Conservation (phyloP, 2,113 vertebrate species). For the Naja naja region DNA sequence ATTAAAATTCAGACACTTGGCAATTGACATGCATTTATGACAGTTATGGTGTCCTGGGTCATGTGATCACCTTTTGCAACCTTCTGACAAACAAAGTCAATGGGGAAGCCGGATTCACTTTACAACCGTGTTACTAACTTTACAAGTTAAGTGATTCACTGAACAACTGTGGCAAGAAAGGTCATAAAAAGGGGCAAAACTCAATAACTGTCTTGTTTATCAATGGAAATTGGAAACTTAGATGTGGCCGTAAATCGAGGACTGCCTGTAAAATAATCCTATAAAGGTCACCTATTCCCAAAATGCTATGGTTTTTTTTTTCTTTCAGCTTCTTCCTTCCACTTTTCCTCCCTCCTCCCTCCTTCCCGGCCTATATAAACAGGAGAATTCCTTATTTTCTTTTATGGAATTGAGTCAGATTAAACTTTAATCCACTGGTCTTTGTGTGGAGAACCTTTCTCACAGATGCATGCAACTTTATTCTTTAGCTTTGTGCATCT, state of each 20-base stretch:
- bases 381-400: not conserved
- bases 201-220: not conserved
- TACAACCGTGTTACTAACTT: not conserved
- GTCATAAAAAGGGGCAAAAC: not conserved
- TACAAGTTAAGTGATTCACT: not conserved
- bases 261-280: not conserved
- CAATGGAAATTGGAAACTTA: not conserved
- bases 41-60: not conserved
- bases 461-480: not conserved
- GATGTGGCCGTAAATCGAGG: not conserved
- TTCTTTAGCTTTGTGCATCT: not conserved
- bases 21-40: not conserved
- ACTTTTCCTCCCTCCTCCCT: not conserved
- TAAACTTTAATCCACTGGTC: not conserved
- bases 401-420: not conserved
- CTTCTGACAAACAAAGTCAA: not conserved
- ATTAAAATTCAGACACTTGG: not conserved
- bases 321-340: not conserved
- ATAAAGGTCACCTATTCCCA: not conserved
- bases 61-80: not conserved
- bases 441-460: not conserved
- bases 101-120: not conserved
- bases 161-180: not conserved
- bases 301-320: not conserved
- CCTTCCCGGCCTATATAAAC: not conserved